Evolutionary conservation across 2,113 vertebrate genomes (phyloP).

Genomic region (Neolamprologus cancellatus): DNA sequence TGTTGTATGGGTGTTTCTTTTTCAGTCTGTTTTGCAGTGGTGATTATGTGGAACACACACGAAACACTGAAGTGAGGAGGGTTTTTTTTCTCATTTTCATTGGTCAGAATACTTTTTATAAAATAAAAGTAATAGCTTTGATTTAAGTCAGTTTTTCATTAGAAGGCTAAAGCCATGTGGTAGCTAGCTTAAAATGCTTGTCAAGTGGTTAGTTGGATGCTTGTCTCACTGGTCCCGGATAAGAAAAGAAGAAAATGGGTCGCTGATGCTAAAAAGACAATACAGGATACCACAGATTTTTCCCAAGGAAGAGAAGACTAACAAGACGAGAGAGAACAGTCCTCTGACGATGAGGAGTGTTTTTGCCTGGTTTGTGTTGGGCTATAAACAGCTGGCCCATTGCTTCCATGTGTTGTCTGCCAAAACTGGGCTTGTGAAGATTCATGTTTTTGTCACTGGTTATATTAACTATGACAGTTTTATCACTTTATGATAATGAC

Average conservation of each 20-base stretch:
- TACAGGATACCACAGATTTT: not conserved
- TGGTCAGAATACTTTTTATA: not conserved
- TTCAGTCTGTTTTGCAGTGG: not conserved
- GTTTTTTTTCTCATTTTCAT: fast-evolving
- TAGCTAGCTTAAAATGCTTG: not conserved
- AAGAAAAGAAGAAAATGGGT: not conserved
- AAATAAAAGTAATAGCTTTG: not conserved
- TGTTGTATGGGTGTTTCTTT: not conserved
- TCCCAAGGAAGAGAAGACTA: not conserved
- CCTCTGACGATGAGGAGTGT: not conserved
- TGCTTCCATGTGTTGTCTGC: not conserved
- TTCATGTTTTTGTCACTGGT: not conserved
- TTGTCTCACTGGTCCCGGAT: not conserved
- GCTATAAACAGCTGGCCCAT: not conserved
- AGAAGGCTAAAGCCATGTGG: not conserved
- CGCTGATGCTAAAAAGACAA: not conserved
- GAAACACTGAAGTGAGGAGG: not conserved
- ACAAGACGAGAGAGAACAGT: not conserved
- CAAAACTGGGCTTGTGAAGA: not conserved
- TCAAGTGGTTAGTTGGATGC: not conserved
- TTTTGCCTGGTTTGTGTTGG: not conserved
- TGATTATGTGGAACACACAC: not conserved
- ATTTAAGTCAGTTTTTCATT: not conserved
- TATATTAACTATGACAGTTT: not conserved
- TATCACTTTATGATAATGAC: not conserved